Conservation (phyloP, 2,888 invertebrate species). For the Lasioglossum oenotherae region DNA sequence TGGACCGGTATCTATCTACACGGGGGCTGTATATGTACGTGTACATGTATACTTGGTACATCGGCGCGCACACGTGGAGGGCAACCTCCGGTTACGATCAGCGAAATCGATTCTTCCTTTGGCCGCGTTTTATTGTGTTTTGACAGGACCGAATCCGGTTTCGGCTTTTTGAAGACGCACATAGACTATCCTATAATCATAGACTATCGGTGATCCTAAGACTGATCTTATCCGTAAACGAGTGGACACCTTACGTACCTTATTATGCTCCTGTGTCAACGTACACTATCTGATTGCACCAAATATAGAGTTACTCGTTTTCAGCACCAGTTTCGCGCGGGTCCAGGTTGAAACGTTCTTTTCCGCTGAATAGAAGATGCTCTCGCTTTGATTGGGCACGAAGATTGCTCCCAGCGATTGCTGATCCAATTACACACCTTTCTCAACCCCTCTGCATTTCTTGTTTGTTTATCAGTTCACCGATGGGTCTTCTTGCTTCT, state of each 20-base stretch:
- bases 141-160: slow-evolving; percentile 76
- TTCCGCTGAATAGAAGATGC: neutral
- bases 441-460: neutral
- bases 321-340: neutral
- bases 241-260: slow-evolving; percentile 32
- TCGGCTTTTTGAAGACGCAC: slow-evolving; percentile 40
- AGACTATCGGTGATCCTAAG: neutral
- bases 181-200: neutral
- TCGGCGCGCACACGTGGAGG: neutral
- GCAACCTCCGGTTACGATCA: slow-evolving; percentile 19
- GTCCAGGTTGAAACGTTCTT: neutral
- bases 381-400: neutral
- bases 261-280: slow-evolving; percentile 31
- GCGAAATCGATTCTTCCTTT: slow-evolving; percentile 55
- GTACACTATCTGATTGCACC: slow-evolving; percentile 73
- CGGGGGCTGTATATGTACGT: slow-evolving; percentile 16
- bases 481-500: neutral
- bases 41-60: slow-evolving; percentile 18
- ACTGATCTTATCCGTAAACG: slow-evolving; percentile 57
- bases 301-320: slow-evolving; percentile 75
- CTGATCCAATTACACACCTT: neutral
- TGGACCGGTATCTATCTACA: slow-evolving; percentile 69
- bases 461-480: neutral
- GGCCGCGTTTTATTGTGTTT: slow-evolving; percentile 82
- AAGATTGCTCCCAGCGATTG: neutral